Evolutionary conservation across 2,888 invertebrate species (phyloP).

Genomic region (Drosophila maculinotata): DNA sequence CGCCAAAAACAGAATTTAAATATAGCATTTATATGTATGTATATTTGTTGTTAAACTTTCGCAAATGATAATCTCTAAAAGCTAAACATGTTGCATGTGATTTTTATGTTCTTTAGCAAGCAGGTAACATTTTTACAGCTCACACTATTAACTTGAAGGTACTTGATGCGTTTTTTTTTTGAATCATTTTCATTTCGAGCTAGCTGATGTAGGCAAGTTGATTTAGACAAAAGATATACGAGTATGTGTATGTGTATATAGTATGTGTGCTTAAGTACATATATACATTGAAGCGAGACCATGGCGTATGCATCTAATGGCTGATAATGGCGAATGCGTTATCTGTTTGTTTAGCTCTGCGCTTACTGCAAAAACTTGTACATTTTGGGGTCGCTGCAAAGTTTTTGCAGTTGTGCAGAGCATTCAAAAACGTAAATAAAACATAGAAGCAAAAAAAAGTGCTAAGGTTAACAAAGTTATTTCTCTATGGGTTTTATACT

Average conservation of each 20-base stretch:
- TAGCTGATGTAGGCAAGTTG: conserved; percentile 45
- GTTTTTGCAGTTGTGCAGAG: conserved; percentile 41
- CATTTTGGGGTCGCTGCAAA: conserved; percentile 55
- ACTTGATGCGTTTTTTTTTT: conserved; percentile 65
- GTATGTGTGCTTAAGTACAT: conserved; percentile 16
- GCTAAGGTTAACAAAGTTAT: conserved; percentile 42
- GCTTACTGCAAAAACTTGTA: conserved; percentile 46
- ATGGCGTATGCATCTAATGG: conserved; percentile 37
- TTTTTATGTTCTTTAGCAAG: conserved; percentile 74
- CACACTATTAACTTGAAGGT: conserved; percentile 83
- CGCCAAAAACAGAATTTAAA: conserved; percentile 16
- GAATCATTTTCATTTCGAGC: conserved; percentile 25
- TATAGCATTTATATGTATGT: conserved; percentile 4
- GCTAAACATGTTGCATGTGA: conserved; percentile 40
- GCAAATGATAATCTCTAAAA: conserved; percentile 54
- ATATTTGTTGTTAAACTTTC: conserved; percentile 22
- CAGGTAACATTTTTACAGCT: conserved; percentile 85
- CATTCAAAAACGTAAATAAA: conserved; percentile 18
- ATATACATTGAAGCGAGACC: conserved; percentile 52
- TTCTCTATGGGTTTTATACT: conserved; percentile 35
- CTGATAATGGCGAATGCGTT: conserved; percentile 14
- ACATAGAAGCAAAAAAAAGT: conserved; percentile 17
- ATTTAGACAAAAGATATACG: conserved; percentile 34
- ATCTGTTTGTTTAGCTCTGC: conserved; percentile 21
- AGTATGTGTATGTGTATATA: conserved; percentile 5